A percentile compares a stretch with the other conserved stretches of the same genome.
Evolutionary conservation across 2,888 invertebrate genomes (phyloP).

Genomic region (Chouioia cunea): DNA sequence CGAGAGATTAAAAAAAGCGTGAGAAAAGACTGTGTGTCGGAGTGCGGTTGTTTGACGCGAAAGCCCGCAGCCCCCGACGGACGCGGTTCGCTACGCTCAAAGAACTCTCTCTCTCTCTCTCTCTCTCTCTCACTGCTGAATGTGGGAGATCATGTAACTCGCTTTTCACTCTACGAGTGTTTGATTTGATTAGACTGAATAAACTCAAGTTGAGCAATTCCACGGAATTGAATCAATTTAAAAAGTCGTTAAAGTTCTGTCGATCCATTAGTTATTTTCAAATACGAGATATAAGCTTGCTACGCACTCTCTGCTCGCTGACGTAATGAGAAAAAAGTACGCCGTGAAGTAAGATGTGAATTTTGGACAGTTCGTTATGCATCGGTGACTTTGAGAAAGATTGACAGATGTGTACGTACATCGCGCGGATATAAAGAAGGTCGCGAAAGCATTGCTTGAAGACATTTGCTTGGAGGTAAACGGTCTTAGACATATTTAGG

Average conservation of each 20-base stretch:
- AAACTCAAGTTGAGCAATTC: neutral
- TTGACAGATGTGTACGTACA: conserved; percentile 1
- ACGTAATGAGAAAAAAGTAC: no score
- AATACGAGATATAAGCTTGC: no score
- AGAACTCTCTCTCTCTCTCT: no score
- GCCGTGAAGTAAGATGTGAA: no score
- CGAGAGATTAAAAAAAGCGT: conserved; percentile 1
- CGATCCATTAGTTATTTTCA: no score
- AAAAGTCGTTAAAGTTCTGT: neutral
- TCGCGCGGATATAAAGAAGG: neutral
- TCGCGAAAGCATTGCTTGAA: neutral
- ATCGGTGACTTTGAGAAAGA: neutral
- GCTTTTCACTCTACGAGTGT: no score
- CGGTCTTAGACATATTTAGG: conserved; percentile 64
- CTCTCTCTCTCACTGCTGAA: no score
- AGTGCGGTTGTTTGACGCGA: conserved; percentile 5
- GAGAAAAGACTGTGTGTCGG: conserved; percentile 15
- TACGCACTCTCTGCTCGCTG: no score
- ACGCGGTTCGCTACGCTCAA: conserved; percentile 10
- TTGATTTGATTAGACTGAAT: no score
- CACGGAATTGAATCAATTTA: conserved; percentile 13
- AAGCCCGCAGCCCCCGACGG: conserved; percentile 21
- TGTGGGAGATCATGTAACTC: no score
- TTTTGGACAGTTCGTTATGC: neutral
- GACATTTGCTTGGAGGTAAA: conserved; percentile 42